Percentiles rank a stretch among this genome's conserved stretches.
Evolutionary conservation across 2,888 invertebrate species (phyloP).

Genomic region (Mythimna ferrago): DNA sequence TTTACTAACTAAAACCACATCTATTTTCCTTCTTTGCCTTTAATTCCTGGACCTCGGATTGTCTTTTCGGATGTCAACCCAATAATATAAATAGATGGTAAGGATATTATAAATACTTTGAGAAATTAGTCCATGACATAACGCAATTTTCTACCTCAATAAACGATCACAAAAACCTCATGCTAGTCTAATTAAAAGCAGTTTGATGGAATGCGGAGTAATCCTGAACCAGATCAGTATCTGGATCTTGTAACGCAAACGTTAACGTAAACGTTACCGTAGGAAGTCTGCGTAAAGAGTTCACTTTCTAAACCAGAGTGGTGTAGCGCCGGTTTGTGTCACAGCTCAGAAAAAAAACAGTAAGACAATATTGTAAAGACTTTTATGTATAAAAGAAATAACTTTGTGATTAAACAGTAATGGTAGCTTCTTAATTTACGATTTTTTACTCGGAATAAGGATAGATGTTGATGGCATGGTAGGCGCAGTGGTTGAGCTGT

Average conservation of each 20-base stretch:
- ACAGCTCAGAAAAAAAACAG: constrained; percentile 47
- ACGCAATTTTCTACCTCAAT: neutral
- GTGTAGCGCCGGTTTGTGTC: constrained; percentile 46
- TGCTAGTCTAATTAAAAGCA: constrained; percentile 40
- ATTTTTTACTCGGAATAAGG: too few relatives aligned
- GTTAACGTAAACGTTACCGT: constrained; percentile 60
- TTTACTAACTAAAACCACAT: too few relatives aligned
- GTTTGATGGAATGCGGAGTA: constrained; percentile 54
- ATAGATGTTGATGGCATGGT: too few relatives aligned
- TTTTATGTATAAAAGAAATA: constrained; percentile 6
- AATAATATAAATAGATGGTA: neutral
- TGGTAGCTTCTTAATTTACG: too few relatives aligned
- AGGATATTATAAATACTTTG: neutral
- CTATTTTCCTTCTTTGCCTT: too few relatives aligned
- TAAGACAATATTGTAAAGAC: constrained; percentile 2
- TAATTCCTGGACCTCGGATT: too few relatives aligned
- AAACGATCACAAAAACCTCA: neutral
- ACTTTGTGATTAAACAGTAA: too few relatives aligned
- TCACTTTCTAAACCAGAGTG: constrained; percentile 76
- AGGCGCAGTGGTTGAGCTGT: too few relatives aligned
- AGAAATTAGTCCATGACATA: neutral
- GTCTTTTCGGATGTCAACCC: too few relatives aligned
- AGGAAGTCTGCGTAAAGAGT: constrained; percentile 70
- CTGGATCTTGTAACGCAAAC: constrained; percentile 56
- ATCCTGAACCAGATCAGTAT: constrained; percentile 55